Evolutionary conservation across 2,888 invertebrate genomes (phyloP).

Genomic region (Drosophila neoperkinsi): DNA sequence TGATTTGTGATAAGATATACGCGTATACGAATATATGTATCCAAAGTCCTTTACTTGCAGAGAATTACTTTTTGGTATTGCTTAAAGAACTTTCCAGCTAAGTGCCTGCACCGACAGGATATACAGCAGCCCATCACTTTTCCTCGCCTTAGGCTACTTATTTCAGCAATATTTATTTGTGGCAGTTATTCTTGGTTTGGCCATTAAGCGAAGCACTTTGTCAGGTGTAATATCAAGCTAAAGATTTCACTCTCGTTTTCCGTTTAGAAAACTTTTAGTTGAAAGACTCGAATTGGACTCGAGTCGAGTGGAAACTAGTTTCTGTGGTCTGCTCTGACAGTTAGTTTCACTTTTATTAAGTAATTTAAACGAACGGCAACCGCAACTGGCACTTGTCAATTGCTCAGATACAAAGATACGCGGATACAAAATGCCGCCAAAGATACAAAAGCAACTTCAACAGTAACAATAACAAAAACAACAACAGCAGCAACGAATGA

Average conservation of each 20-base stretch:
- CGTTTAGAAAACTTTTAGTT: conserved; percentile 40
- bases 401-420: conserved; percentile 34
- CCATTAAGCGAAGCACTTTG: conserved; percentile 10
- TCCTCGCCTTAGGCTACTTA: neutral
- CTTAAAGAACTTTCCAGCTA: neutral
- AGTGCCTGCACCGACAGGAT: neutral
- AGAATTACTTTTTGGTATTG: neutral
- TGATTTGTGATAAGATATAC: neutral
- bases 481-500: conserved; percentile 7
- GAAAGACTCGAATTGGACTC: conserved; percentile 60
- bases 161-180: neutral
- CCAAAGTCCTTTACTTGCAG: neutral
- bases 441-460: conserved; percentile 20
- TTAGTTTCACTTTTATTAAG: conserved; percentile 79
- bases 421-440: conserved; percentile 15
- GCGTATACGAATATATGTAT: neutral
- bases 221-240: conserved; percentile 12
- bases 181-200: neutral
- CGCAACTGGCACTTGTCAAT: conserved; percentile 68
- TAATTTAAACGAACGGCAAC: conserved; percentile 61
- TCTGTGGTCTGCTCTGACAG: conserved; percentile 38
- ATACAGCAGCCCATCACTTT: neutral
- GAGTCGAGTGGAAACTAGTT: conserved; percentile 45
- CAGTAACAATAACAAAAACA: conserved; percentile 13
- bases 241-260: conserved; percentile 42